These are phyloP conservation scores for Eidolon helvum DNA, from an alignment of 2,113 vertebrate species.

Conservation along the genomic window DNA sequence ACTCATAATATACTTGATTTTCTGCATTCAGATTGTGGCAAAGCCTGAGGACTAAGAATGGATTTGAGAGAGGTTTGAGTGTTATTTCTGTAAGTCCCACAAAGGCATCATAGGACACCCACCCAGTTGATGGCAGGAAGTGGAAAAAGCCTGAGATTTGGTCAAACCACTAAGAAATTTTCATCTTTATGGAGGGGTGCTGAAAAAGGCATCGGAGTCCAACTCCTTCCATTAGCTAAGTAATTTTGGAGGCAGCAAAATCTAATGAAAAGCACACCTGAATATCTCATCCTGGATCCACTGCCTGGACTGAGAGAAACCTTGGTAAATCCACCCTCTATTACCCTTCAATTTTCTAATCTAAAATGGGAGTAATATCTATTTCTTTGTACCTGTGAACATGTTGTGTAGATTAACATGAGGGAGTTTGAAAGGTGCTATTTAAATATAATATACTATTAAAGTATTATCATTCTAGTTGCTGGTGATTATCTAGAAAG, in stretches of 20 bases:
- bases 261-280: background rate
- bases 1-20: background rate
- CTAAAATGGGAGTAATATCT: background rate
- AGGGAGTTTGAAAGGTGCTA: conserved; percentile 71
- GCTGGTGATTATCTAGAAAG: conserved; percentile 68
- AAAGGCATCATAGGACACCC: background rate
- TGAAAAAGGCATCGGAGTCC: background rate
- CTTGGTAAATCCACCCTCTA: background rate
- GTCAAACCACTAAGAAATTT: background rate
- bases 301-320: background rate
- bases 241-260: background rate
- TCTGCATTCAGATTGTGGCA: background rate
- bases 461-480: conserved; percentile 77
- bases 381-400: conserved; percentile 53
- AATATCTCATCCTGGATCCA: background rate
- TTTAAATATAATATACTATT: conserved; percentile 73
- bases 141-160: background rate
- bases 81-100: background rate
- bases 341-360: conserved; percentile 51
- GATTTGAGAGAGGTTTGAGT: background rate
- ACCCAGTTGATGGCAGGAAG: background rate
- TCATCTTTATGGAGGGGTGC: rapidly evolving
- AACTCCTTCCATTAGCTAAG: background rate
- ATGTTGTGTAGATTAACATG: conserved; percentile 68
- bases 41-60: background rate